Percentiles rank a stretch among this genome's conserved stretches.
Conservation (phyloP, 1,140 invertebrate genomes). For the Eurosta solidaginis region DNA sequence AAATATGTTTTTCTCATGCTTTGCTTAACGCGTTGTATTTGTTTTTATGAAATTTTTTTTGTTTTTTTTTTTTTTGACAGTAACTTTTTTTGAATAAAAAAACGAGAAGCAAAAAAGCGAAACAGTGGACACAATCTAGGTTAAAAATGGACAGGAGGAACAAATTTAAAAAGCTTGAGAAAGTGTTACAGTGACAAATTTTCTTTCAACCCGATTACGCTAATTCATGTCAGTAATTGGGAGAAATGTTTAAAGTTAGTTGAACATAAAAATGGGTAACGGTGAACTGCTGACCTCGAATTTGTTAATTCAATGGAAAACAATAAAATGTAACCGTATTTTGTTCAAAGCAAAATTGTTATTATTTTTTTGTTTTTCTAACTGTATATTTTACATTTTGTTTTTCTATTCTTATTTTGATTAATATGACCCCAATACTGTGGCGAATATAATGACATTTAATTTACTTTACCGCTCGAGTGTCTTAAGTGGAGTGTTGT, state of each 20-base stretch:
- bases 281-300: not conserved
- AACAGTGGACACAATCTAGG: not conserved
- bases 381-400: not conserved
- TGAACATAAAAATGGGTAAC: not conserved
- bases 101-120: not conserved
- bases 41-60: no score
- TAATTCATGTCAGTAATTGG: constrained; percentile 25
- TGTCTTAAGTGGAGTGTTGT: not conserved
- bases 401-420: not conserved
- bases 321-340: not conserved
- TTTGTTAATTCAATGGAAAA: not conserved
- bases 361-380: not conserved
- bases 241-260: not conserved
- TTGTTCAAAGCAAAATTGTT: not conserved
- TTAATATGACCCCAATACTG: not conserved
- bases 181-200: constrained; percentile 27
- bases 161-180: not conserved
- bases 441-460: constrained; percentile 13
- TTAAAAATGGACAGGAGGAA: not conserved
- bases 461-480: not conserved
- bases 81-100: not conserved
- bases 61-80: not conserved
- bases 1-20: not conserved
- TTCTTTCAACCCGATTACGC: not conserved
- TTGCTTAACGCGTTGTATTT: not conserved